Conservation (phyloP, 2,888 invertebrate genomes). For the Petrophora chlorosata region DNA sequence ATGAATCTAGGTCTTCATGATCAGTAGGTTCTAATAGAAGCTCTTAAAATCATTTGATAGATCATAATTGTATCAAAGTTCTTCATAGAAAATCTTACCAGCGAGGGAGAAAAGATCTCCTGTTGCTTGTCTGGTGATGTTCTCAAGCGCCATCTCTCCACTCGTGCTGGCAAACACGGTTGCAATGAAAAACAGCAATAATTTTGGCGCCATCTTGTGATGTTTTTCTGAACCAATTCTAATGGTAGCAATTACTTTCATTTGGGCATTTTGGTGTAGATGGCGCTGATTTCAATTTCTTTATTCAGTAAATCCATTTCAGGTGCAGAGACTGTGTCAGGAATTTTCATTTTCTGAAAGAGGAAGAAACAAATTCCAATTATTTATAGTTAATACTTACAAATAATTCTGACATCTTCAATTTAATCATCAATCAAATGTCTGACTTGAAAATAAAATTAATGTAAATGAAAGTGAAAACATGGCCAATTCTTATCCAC, state of each 20-base stretch:
- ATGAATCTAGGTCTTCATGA: too few relatives aligned
- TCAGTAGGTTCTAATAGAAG: too few relatives aligned
- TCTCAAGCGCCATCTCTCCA: constrained; percentile 72
- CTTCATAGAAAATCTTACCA: constrained; percentile 62
- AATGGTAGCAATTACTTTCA: constrained; percentile 39
- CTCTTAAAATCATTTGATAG: too few relatives aligned
- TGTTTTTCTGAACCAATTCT: constrained; percentile 32
- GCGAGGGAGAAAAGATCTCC: constrained; percentile 85
- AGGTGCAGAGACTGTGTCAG: constrained; percentile 29
- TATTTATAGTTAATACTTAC: not conserved
- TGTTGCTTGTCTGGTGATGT: constrained; percentile 83
- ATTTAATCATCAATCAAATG: not conserved
- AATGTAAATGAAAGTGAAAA: constrained; percentile 42
- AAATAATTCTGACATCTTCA: not conserved
- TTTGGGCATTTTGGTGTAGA: constrained; percentile 44
- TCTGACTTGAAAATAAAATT: constrained; percentile 10
- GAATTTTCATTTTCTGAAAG: constrained; percentile 47
- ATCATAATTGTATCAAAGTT: not conserved
- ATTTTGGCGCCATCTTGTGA: constrained; percentile 62
- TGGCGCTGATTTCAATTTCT: constrained; percentile 39
- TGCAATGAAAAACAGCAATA: constrained; percentile 47
- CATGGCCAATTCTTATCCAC: constrained; percentile 38
- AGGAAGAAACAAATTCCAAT: constrained; percentile 14
- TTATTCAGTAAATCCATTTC: constrained; percentile 30
- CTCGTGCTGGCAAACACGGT: constrained; percentile 44